A percentile compares a stretch with the other conserved stretches of the same genome.
Conservation (phyloP, 2,113 vertebrate species). For the Pseudorasbora parva region DNA sequence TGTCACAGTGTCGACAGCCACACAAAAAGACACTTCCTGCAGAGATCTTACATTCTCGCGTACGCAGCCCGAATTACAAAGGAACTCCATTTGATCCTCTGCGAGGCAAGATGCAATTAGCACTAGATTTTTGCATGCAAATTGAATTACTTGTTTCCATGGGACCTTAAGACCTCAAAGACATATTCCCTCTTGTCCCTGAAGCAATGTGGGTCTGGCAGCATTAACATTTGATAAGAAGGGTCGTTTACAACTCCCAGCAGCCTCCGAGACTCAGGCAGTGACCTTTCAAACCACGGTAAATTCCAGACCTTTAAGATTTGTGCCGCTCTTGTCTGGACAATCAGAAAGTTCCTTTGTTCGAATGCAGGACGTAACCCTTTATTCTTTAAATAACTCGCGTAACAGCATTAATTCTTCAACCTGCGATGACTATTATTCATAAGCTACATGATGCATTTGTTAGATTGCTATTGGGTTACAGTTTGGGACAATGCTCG, state of each 20-base stretch:
- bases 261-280: slow-evolving; percentile 74
- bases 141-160: slow-evolving; percentile 79
- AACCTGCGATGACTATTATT: slow-evolving; percentile 52
- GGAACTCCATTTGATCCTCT: slow-evolving; percentile 71
- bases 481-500: slow-evolving; percentile 57
- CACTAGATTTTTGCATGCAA: slow-evolving; percentile 73
- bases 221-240: slow-evolving; percentile 85
- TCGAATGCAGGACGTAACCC: slow-evolving; percentile 56
- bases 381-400: slow-evolving; percentile 56
- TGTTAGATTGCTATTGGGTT: slow-evolving; percentile 67
- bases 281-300: slow-evolving; percentile 82
- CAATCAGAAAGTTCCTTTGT: slow-evolving; percentile 71
- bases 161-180: slow-evolving; percentile 78
- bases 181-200: slow-evolving; percentile 63
- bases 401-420: slow-evolving; percentile 55
- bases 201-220: slow-evolving; percentile 72
- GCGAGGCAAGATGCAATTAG: slow-evolving; percentile 75
- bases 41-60: slow-evolving; percentile 64
- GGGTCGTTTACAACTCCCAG: slow-evolving; percentile 81
- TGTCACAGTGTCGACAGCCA: slow-evolving; percentile 32
- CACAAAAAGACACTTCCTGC: slow-evolving; percentile 47
- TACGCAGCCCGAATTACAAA: slow-evolving; percentile 54
- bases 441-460: slow-evolving; percentile 63
- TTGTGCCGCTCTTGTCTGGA: slow-evolving; percentile 65
- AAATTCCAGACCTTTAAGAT: slow-evolving; percentile 77